These are phyloP conservation scores for Odontamblyopus rebecca DNA, from an alignment of 2,797 vertebrate genomes.

Conservation along the genomic window DNA sequence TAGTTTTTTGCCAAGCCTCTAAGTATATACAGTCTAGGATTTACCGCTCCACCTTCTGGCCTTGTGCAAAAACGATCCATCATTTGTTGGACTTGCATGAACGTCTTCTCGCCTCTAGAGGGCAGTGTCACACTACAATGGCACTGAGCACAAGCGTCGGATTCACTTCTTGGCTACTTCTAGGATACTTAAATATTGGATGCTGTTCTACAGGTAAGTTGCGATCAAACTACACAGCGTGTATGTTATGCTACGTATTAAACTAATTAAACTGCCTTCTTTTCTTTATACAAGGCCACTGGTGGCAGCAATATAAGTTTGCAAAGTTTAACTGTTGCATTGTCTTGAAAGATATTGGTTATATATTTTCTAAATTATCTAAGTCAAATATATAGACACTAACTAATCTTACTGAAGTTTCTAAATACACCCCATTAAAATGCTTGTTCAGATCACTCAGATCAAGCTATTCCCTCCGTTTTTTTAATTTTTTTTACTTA, in stretches of 20 bases:
- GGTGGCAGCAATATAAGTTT: neutral
- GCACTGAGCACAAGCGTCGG: too few species aligned
- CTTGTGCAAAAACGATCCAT: neutral
- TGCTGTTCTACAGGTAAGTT: too few species aligned
- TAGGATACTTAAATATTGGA: too few species aligned
- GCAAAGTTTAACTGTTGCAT: neutral
- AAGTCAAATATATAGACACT: neutral
- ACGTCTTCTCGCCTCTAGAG: neutral
- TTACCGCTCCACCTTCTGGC: neutral
- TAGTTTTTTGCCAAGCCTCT: neutral
- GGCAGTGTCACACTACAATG: neutral
- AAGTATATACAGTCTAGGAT: neutral
- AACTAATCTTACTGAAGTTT: too few species aligned
- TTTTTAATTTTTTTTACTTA: constrained; percentile 37
- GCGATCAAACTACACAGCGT: too few species aligned
- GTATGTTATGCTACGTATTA: too few species aligned
- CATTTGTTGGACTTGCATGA: neutral
- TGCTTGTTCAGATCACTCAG: neutral
- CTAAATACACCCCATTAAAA: neutral
- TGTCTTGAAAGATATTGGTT: neutral
- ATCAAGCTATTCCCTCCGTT: too few species aligned
- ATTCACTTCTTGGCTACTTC: too few species aligned
- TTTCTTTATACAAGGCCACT: too few species aligned
- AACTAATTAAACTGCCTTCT: too few species aligned
- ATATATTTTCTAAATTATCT: neutral